Evolutionary conservation across 2,888 invertebrate species (phyloP).

Genomic region (Archips crataeganus): DNA sequence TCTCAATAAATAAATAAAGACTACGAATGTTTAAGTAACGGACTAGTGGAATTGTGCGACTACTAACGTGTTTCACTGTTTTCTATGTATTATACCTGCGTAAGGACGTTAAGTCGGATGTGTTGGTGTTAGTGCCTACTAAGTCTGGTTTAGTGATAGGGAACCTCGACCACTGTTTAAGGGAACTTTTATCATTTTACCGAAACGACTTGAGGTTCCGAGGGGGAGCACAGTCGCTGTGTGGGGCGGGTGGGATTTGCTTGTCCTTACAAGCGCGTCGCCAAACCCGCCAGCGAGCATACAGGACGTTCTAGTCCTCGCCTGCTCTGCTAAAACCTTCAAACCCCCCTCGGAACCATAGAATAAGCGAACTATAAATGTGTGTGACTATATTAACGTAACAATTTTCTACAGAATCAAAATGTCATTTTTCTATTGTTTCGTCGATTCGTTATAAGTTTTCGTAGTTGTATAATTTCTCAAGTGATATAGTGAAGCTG

Average conservation of each 20-base stretch:
- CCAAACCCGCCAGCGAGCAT: constrained; percentile 3
- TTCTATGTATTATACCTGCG: constrained; percentile 78
- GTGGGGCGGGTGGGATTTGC: background rate
- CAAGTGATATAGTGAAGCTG: constrained; percentile 81
- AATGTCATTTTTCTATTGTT: constrained; percentile 56
- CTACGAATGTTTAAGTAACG: constrained; percentile 69
- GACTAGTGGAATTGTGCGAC: constrained; percentile 84
- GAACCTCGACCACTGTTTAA: constrained; percentile 71
- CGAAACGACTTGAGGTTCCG: constrained; percentile 76
- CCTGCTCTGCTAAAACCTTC: constrained; percentile 2
- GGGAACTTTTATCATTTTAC: constrained; percentile 72
- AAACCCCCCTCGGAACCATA: constrained; percentile 73
- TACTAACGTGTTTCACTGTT: constrained; percentile 77
- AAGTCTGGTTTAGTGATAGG: constrained; percentile 75
- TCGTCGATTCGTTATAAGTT: constrained; percentile 59
- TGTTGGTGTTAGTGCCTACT: constrained; percentile 82
- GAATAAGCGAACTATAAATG: constrained; percentile 73
- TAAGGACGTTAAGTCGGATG: constrained; percentile 66
- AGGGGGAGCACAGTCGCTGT: constrained; percentile 43
- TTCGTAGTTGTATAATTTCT: constrained; percentile 76
- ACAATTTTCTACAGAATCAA: constrained; percentile 80
- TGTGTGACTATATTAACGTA: constrained; percentile 76
- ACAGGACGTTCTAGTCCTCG: constrained; percentile 29
- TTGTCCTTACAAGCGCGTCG: background rate
- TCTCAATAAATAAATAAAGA: constrained; percentile 82